Base-by-base conservation (phyloP, 1,140 invertebrate genomes). In the Acromyrmex heyeri region DNA sequence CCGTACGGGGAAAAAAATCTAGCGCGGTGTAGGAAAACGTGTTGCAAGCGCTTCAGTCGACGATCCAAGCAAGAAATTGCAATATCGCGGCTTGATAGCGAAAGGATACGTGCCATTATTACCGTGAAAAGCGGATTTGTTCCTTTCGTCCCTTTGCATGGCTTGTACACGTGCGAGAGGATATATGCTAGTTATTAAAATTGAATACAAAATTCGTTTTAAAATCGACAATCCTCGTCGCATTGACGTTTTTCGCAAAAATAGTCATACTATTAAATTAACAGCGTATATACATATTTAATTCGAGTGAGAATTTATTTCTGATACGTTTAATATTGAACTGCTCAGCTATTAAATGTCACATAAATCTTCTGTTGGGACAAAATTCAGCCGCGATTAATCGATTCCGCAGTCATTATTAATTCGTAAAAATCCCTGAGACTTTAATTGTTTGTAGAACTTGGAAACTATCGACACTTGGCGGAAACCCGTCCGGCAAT, bases 61-160 rank as follows among this genome's bases (percentile, higher is more conserved):
- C 79, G 79, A 83, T 83, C 79, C 79, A 75, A 53, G 79, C 79
- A 83, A 83, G 79, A 83, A 83, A 83, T 83, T 83, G 79, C 79
- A 83, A 83, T 83, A 83, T 83, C 79, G 69, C 69, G 79, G 69
- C 79, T 83, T 83, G 69, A 83, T 83, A 83, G 79, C 69, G 79
- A 83, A 83, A 83, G 79, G 79, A 83, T 83, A 83, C 44, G 69
- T 73, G 79, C 79, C 79, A 83, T 83, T 83, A 83, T 83, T 83
- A 83, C 79, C 69, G 69, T 83, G 79, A 75, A 83, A 83, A 83
- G 79, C 79, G 79, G 69, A 83, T 83, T 83, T 83, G 79, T 83
- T 83, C 79, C 79, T 83, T 75, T 61, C 79, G 79, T 61, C 55
- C 38, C 69, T 61, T 61, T 73, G 69, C 69, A 73, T 48, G 16